These are phyloP conservation scores for Callocephalon fimbriatum DNA, from an alignment of 2,113 vertebrate genomes.

Conservation along the genomic window DNA sequence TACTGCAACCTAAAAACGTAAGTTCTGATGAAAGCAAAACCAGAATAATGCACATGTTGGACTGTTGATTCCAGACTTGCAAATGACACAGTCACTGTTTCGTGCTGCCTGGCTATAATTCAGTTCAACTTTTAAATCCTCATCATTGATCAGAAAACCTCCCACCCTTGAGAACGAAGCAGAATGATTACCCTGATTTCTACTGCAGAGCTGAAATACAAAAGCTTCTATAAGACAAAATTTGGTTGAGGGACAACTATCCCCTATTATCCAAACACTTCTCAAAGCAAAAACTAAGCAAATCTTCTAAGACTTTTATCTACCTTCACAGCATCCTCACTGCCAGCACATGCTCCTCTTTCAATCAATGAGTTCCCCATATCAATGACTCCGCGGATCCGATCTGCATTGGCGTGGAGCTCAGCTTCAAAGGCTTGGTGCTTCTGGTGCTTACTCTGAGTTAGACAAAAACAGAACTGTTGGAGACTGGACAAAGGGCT, in stretches of 20 bases:
- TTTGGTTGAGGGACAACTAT: background rate
- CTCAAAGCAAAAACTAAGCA: background rate
- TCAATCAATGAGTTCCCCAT: conserved; percentile 95
- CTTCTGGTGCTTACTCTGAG: conserved; percentile 98
- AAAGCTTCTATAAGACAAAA: background rate
- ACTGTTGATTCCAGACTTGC: background rate
- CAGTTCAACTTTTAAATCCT: background rate
- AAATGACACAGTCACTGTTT: background rate
- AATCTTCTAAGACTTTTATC: background rate
- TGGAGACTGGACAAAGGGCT: background rate
- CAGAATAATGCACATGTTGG: background rate
- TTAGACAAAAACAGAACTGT: background rate
- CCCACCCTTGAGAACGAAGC: fast-evolving
- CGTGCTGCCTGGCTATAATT: background rate
- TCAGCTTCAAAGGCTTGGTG: conserved; percentile 98
- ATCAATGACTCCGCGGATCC: conserved; percentile 95
- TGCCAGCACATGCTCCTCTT: conserved; percentile 93
- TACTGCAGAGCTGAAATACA: fast-evolving
- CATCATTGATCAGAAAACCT: background rate
- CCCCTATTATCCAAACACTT: background rate
- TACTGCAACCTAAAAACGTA: background rate
- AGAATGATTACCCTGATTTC: background rate
- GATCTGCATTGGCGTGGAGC: conserved; percentile 95
- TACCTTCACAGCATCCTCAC: conserved; percentile 97
- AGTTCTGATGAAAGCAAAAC: background rate